Evolutionary conservation across 2,888 invertebrate species (phyloP).

Genomic region (Noctua janthe): DNA sequence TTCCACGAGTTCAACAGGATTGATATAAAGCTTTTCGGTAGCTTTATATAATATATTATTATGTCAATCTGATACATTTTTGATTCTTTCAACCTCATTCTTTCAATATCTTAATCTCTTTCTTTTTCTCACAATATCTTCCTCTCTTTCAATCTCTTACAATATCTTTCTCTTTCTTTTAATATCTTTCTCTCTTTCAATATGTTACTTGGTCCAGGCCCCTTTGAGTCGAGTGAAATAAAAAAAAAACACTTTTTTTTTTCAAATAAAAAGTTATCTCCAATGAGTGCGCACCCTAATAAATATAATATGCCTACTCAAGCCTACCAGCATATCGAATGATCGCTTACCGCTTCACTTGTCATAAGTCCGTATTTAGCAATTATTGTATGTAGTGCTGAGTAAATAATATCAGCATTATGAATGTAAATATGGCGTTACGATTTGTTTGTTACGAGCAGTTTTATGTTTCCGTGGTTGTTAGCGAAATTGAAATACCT

Average conservation of each 20-base stretch:
- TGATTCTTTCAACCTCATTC: too few species aligned
- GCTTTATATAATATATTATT: too few species aligned
- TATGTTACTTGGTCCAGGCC: too few species aligned
- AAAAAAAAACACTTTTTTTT: too few species aligned
- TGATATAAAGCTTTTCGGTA: neutral
- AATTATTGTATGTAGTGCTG: conserved; percentile 17
- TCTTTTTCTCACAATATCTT: too few species aligned
- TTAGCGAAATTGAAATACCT: conserved; percentile 6
- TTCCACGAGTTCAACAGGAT: neutral
- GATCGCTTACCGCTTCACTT: conserved; percentile 54
- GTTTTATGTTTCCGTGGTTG: conserved; percentile 30
- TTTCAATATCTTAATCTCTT: neutral
- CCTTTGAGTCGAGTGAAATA: too few species aligned
- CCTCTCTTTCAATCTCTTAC: too few species aligned
- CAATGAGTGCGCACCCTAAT: conserved; percentile 45
- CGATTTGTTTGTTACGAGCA: neutral
- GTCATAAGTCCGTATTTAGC: conserved; percentile 40
- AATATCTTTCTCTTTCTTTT: too few species aligned
- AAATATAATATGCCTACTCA: conserved; percentile 43
- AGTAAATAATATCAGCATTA: conserved; percentile 25
- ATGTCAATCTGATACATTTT: too few species aligned
- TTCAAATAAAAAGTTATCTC: neutral
- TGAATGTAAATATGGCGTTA: neutral
- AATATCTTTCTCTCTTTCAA: too few species aligned
- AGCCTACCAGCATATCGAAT: conserved; percentile 53